Percentiles rank a stretch among this genome's conserved stretches.
phyloP scores from a whole-genome alignment of 2,113 vertebrate genomes.

The Bubo blakistoni region DNA sequence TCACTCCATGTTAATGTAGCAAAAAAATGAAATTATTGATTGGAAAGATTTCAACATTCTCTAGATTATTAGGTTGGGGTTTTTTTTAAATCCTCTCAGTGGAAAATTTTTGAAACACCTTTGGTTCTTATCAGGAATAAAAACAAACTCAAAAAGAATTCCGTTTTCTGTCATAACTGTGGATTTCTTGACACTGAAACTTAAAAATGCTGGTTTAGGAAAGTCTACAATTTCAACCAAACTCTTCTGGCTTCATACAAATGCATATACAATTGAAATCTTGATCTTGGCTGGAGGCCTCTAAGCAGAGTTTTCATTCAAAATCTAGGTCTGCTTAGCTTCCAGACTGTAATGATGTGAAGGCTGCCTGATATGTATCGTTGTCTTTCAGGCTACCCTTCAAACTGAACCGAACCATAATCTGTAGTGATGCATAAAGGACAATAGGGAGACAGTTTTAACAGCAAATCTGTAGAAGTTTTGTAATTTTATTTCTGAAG shows the following conservation, averaged over 20 bases:
- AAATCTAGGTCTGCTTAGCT: neutral
- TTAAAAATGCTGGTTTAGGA: neutral
- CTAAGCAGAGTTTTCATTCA: neutral
- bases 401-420: neutral
- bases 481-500: neutral
- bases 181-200: neutral
- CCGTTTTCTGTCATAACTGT: neutral
- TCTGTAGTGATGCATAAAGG: neutral
- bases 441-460: neutral
- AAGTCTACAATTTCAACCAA: neutral
- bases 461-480: neutral
- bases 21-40: neutral
- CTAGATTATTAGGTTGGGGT: neutral
- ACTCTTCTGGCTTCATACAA: constrained; percentile 9
- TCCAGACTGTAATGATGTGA: neutral
- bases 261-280: neutral
- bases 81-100: neutral
- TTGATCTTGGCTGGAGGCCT: neutral
- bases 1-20: neutral
- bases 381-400: neutral
- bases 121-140: neutral
- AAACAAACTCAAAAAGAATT: neutral
- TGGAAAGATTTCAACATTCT: neutral
- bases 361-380: neutral
- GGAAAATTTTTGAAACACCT: neutral